phyloP scores from a whole-genome alignment of 2,797 vertebrate species.

The Linurgus olivaceus region DNA sequence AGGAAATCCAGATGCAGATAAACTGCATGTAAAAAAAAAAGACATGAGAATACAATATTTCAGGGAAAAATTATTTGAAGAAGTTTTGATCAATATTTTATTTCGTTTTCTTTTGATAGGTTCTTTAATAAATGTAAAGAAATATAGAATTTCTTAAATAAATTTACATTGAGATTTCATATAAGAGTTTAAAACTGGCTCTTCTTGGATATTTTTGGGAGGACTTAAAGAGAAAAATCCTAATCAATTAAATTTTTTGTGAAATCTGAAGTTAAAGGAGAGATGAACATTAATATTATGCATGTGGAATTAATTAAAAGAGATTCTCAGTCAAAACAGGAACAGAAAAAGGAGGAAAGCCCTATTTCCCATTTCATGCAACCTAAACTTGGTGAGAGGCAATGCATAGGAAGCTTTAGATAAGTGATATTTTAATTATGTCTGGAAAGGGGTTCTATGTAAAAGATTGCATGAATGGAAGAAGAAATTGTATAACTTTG shows the following conservation, averaged over 20 bases:
- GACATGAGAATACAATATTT: accelerated
- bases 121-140: background rate
- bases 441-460: background rate
- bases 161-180: background rate
- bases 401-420: background rate
- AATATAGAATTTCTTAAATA: background rate
- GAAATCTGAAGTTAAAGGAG: background rate
- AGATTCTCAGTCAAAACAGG: background rate
- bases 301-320: background rate
- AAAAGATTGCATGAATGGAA: background rate
- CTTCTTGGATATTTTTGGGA: background rate
- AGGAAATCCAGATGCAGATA: background rate
- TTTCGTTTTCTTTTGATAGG: background rate
- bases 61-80: background rate
- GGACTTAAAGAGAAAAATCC: background rate
- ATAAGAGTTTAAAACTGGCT: background rate
- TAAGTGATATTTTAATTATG: background rate
- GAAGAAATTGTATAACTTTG: background rate
- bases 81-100: background rate
- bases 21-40: background rate
- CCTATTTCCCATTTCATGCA: background rate
- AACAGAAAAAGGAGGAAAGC: background rate
- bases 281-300: background rate
- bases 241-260: background rate
- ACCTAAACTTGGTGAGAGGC: background rate